Percentiles rank a stretch among this genome's conserved stretches.
These are phyloP conservation scores for Neomonachus schauinslandi DNA, from an alignment of 2,113 vertebrate genomes.

Conservation along the genomic window DNA sequence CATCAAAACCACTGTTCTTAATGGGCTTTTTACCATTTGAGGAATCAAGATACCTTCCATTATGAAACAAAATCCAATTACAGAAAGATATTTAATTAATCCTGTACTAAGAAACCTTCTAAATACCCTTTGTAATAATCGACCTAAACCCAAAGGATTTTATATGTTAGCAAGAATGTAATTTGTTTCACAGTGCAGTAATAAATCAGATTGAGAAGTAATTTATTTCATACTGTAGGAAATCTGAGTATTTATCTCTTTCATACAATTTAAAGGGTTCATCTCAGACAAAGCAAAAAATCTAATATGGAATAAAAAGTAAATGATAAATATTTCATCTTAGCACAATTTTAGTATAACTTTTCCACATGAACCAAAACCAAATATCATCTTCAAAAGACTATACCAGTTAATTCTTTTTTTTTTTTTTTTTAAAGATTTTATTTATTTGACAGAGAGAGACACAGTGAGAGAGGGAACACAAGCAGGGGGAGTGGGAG, in stretches of 20 bases:
- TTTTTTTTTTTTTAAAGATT: too few species aligned
- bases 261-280: conserved; percentile 45
- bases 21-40: conserved; percentile 18
- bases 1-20: not conserved
- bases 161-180: not conserved
- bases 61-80: conserved; percentile 51
- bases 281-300: conserved; percentile 46
- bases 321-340: conserved; percentile 34
- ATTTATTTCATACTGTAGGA: not conserved
- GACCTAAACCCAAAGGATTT: conserved; percentile 7
- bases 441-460: too few species aligned
- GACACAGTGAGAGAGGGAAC: too few species aligned
- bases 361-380: conserved; percentile 45
- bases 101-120: conserved; percentile 31
- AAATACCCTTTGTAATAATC: conserved; percentile 18
- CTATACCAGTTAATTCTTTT: not conserved
- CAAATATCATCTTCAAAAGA: conserved; percentile 45
- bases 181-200: not conserved
- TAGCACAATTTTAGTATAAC: conserved; percentile 22
- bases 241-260: conserved; percentile 47
- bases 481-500: too few species aligned
- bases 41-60: not conserved
- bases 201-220: not conserved
- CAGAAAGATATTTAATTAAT: conserved; percentile 54
- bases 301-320: conserved; percentile 38